Conservation (phyloP, 2,113 vertebrate species). For the Bagarius yarrelli region DNA sequence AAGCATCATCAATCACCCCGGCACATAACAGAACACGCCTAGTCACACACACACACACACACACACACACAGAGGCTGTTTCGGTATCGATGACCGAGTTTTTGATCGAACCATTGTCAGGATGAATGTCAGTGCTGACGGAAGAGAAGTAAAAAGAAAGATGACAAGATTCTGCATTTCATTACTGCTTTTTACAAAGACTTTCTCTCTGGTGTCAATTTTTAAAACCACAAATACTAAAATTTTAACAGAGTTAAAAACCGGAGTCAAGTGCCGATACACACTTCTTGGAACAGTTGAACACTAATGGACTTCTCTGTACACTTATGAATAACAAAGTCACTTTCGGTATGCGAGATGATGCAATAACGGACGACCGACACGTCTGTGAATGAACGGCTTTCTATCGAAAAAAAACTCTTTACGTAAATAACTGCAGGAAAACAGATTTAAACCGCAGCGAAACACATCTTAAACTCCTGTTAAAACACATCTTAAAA, state of each 20-base stretch:
- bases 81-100: conserved; percentile 14
- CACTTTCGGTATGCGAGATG: conserved; percentile 27
- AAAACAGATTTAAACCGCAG: conserved; percentile 1
- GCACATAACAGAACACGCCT: conserved; percentile 1
- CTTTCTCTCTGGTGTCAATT: background rate
- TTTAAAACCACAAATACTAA: background rate
- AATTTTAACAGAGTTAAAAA: background rate
- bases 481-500: too few species aligned
- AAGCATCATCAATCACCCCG: conserved; percentile 25
- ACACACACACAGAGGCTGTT: conserved; percentile 13
- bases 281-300: background rate
- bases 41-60: conserved; percentile 21
- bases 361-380: conserved; percentile 12
- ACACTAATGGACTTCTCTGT: conserved; percentile 26
- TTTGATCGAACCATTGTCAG: too few species aligned
- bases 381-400: conserved; percentile 19
- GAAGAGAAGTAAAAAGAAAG: background rate
- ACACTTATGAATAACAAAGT: conserved; percentile 23
- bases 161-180: background rate
- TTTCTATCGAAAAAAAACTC: conserved; percentile 7
- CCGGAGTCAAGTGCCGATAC: conserved; percentile 1
- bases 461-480: background rate
- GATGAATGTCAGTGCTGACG: background rate
- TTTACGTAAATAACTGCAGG: background rate
- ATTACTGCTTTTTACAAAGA: background rate